These are phyloP conservation scores for Drosophila birchii DNA, from an alignment of 2,888 invertebrate genomes.

Conservation along the genomic window DNA sequence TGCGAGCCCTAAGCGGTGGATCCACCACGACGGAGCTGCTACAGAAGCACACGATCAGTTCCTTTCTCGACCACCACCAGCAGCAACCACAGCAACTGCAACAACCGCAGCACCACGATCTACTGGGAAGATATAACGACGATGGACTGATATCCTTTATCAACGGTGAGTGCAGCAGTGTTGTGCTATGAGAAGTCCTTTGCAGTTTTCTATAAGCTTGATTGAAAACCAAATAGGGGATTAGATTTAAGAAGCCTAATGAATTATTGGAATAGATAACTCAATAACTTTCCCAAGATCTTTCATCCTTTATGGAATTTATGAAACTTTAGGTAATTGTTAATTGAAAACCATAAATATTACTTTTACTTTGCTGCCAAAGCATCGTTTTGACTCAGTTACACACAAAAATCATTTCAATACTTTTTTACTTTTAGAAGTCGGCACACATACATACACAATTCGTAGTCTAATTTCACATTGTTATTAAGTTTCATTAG, in stretches of 20 bases:
- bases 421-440: conserved; percentile 74
- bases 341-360: not conserved
- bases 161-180: conserved; percentile 73
- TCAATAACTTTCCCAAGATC: no score
- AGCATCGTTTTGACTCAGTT: not conserved
- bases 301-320: not conserved
- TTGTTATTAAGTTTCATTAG: conserved; percentile 44
- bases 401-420: conserved; percentile 49
- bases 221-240: not conserved
- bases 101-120: conserved; percentile 73
- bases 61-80: conserved; percentile 85
- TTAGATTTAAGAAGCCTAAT: not conserved
- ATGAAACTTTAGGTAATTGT: not conserved
- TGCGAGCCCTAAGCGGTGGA: conserved; percentile 79
- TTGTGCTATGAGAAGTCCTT: not conserved
- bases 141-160: conserved; percentile 78
- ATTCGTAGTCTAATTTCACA: conserved; percentile 35
- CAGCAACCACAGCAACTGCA: conserved; percentile 71
- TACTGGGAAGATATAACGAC: conserved; percentile 75
- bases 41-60: conserved; percentile 86
- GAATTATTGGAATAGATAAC: not conserved
- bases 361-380: conserved; percentile 49
- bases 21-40: conserved; percentile 84
- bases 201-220: not conserved
- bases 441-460: conserved; percentile 71